Evolutionary conservation across 2,797 vertebrate genomes (phyloP).

Genomic region (Pipistrellus nathusii): DNA sequence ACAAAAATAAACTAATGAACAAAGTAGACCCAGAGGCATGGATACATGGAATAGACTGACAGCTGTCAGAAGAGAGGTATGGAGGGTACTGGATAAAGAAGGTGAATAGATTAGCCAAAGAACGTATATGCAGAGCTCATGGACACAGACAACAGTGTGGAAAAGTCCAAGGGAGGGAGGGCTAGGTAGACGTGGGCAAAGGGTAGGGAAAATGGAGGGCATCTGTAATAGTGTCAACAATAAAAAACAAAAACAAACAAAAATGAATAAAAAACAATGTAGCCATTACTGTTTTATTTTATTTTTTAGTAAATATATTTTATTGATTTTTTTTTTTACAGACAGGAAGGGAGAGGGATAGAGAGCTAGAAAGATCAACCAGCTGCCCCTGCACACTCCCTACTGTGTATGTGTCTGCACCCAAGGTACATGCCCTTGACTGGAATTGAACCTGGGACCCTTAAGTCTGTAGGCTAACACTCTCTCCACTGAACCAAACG

Average conservation of each 20-base stretch:
- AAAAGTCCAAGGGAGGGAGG: background rate
- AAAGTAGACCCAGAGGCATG: background rate
- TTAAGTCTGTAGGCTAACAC: no score
- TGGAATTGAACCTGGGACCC: no score
- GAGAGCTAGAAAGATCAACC: no score
- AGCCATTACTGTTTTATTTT: background rate
- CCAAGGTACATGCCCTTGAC: no score
- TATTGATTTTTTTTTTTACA: no score
- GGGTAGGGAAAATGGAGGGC: background rate
- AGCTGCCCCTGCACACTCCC: no score
- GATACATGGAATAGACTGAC: background rate
- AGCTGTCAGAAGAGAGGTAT: background rate
- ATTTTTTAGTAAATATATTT: no score
- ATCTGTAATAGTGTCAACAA: background rate
- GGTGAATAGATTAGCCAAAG: background rate
- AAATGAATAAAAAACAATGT: background rate
- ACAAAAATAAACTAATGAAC: background rate
- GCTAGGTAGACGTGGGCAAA: background rate
- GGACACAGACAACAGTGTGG: background rate
- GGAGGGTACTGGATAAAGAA: background rate
- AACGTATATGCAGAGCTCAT: background rate
- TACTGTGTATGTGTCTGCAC: no score
- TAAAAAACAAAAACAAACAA: background rate
- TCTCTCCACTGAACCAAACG: no score
- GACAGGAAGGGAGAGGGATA: no score